A percentile compares a stretch with the other conserved stretches of the same genome.
Evolutionary conservation across 2,797 vertebrate genomes (phyloP).

Genomic region (Sebastes dallii): DNA sequence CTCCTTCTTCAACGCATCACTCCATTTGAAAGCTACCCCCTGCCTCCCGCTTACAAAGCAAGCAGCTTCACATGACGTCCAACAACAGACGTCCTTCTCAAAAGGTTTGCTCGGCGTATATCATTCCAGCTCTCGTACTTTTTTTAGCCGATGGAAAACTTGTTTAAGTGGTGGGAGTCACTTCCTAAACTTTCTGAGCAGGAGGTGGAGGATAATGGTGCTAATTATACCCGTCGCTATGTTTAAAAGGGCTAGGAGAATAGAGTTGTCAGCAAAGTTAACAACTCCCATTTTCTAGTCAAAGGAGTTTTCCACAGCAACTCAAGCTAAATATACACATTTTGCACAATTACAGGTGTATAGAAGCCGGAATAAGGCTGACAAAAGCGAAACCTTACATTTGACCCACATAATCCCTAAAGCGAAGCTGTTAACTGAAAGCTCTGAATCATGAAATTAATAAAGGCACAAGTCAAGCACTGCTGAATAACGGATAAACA

Average conservation of each 20-base stretch:
- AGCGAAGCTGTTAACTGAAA: conserved; percentile 54
- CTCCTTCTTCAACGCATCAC: background rate
- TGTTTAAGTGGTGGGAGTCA: conserved; percentile 42
- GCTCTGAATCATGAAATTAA: conserved; percentile 71
- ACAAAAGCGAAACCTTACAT: conserved; percentile 56
- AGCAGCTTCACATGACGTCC: background rate
- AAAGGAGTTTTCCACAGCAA: conserved; percentile 41
- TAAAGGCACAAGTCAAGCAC: conserved; percentile 55
- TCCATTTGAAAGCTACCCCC: background rate
- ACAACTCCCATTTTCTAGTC: conserved; percentile 66
- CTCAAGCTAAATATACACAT: conserved; percentile 55
- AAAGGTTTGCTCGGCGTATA: background rate
- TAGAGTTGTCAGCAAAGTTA: conserved; percentile 64
- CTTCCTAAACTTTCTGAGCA: conserved; percentile 57
- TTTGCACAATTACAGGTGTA: conserved; percentile 55
- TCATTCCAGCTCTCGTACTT: conserved; percentile 12
- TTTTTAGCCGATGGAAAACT: conserved; percentile 36
- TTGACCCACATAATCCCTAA: conserved; percentile 57
- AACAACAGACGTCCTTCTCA: background rate
- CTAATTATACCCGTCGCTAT: conserved; percentile 66
- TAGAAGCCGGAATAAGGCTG: conserved; percentile 35
- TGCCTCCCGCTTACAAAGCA: background rate
- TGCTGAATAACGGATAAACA: conserved; percentile 49
- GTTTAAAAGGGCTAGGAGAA: conserved; percentile 57
- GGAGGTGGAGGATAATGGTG: conserved; percentile 56